A percentile compares a stretch with the other conserved stretches of the same genome.
Evolutionary conservation across 2,113 vertebrate species (phyloP).

Genomic region (Rattus norvegicus): DNA sequence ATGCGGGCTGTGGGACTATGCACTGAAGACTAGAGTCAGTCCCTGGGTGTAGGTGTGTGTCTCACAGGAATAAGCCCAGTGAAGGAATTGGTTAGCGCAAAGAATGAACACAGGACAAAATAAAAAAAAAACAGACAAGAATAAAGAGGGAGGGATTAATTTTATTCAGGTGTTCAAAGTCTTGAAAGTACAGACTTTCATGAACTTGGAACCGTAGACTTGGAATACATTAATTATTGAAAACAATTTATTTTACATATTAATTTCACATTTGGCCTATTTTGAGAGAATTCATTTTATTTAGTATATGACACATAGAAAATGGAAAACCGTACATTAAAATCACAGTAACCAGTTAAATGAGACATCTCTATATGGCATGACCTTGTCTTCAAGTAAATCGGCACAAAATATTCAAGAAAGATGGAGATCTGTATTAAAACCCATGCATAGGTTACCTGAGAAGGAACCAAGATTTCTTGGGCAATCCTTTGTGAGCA

Average conservation of each 20-base stretch:
- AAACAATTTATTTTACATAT: neutral
- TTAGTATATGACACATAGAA: neutral
- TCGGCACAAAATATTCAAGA: neutral
- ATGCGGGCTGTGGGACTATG: neutral
- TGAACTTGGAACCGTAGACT: neutral
- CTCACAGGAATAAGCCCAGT: neutral
- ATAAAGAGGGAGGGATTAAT: neutral
- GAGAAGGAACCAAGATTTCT: neutral
- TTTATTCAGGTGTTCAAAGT: neutral
- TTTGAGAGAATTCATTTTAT: neutral
- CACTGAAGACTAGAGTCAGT: neutral
- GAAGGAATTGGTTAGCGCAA: neutral
- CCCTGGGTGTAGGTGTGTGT: neutral
- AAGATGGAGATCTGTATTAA: neutral
- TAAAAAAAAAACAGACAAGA: neutral
- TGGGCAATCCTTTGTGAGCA: neutral
- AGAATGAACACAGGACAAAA: neutral
- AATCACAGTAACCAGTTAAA: neutral
- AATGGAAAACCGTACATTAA: neutral
- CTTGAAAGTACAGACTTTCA: neutral
- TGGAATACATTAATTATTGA: neutral
- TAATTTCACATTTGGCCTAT: neutral
- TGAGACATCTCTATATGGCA: rapidly evolving
- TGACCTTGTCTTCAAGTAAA: neutral
- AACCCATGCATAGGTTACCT: neutral